Base-by-base conservation (phyloP, 23 tunicate genomes). In the Ciona savignyi region DNA sequence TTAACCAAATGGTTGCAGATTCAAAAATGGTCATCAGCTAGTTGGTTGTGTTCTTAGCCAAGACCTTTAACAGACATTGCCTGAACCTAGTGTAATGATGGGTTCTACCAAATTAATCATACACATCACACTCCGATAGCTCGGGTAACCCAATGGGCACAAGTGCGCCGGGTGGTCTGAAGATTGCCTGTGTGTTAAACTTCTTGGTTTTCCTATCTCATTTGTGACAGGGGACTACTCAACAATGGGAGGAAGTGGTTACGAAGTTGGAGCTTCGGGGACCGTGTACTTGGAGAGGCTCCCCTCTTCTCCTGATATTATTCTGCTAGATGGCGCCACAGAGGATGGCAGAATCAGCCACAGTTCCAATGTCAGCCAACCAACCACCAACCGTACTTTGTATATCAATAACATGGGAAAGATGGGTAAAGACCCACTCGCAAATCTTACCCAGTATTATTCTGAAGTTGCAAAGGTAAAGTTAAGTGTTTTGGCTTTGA, bases 381-480 rank as follows among this genome's bases (percentile, higher is more conserved):
- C 77, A 1, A 60, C 34, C 34, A 51, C 67, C 65, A 73, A 73
- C 66, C 65, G 77, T 2, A 73, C 77, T 19, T 60, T 73, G 33
- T 73, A 73, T 60, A 73, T 73, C 33, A 73, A 73, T 34, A 73
- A 73, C 77, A 11, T 49, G 15, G 77, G 77, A 19, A 51, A 23
- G 22, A 22, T 22, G 77, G 33, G 34, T 2, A 4, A 15, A 4
- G 31, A 49, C 11, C 77, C 77, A 11, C 28, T 23, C 29, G 20
- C 61, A 0, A 73, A 73, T 51, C 77, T 73, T 32, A 73, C 77
- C n/a, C 34, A 28, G 21, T 73, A 27, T 23, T 73, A 73, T 48
- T 24, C 33, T 20, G 65, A 73, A 21, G 66, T 73, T 26, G 49
- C 77, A 3, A 25, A 56, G 77, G 77, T 73, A 6, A 6, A 34